Evolutionary conservation across 1,140 invertebrate species (phyloP).

Genomic region (Procambarus clarkii): DNA sequence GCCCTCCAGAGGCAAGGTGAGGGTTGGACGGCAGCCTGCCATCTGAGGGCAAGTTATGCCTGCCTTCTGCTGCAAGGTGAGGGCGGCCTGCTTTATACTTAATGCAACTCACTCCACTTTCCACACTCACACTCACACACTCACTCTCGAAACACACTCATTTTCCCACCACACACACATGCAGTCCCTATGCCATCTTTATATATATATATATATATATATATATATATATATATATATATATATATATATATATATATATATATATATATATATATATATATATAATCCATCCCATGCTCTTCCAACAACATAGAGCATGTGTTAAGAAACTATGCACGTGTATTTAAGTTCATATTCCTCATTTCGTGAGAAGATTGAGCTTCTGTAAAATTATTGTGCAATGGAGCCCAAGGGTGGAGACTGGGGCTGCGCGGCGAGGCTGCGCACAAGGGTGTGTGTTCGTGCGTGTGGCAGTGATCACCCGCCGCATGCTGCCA

Average conservation of each 20-base stretch:
- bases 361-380: neutral
- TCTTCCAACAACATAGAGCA: too few species aligned
- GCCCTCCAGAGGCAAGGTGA: too few species aligned
- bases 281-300: neutral
- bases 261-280: slow-evolving; percentile 17
- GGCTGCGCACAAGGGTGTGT: slow-evolving; percentile 1
- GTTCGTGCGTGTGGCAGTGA: slow-evolving; percentile 28
- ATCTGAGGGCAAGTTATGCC: too few species aligned
- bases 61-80: too few species aligned
- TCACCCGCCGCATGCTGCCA: neutral
- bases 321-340: too few species aligned
- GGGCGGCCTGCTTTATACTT: too few species aligned
- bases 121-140: neutral
- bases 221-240: slow-evolving; percentile 25
- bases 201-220: slow-evolving; percentile 6
- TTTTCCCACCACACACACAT: too few species aligned
- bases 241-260: slow-evolving; percentile 36
- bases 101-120: too few species aligned
- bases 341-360: too few species aligned
- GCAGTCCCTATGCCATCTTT: neutral
- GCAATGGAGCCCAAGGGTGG: slow-evolving; percentile 26
- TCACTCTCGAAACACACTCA: neutral
- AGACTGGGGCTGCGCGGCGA: neutral
- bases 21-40: too few species aligned
- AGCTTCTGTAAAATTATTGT: slow-evolving; percentile 31